Evolutionary conservation across 2,113 vertebrate species (phyloP).

Genomic region (Microtus richardsoni): DNA sequence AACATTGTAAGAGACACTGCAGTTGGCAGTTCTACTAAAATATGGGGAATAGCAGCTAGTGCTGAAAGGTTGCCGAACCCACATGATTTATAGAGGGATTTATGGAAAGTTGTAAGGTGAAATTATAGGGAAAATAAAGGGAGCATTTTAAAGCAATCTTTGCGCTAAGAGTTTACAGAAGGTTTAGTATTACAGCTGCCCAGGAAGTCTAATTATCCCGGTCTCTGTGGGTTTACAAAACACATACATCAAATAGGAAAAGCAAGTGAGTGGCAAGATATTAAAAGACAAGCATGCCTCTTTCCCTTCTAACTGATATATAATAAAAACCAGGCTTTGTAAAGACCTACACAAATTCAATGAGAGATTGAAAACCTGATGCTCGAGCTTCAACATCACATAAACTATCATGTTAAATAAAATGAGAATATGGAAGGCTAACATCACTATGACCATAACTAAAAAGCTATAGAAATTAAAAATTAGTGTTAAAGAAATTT

Average conservation of each 20-base stretch:
- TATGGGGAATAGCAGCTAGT: not conserved
- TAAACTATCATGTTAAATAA: constrained; percentile 59
- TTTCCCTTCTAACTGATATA: constrained; percentile 30
- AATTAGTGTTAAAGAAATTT: constrained; percentile 60
- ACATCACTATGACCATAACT: not conserved
- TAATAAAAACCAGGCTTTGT: not conserved
- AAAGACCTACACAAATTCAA: constrained; percentile 61
- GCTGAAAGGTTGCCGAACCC: constrained; percentile 4
- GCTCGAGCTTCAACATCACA: constrained; percentile 18
- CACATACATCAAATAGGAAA: not conserved
- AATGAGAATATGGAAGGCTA: not conserved
- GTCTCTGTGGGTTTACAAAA: constrained; percentile 51
- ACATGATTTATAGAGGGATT: constrained; percentile 21
- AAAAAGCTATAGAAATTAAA: constrained; percentile 51
- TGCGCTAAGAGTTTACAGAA: constrained; percentile 51
- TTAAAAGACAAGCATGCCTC: constrained; percentile 36
- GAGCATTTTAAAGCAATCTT: constrained; percentile 63
- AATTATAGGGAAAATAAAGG: constrained; percentile 69
- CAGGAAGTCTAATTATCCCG: constrained; percentile 72
- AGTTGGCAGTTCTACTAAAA: constrained; percentile 12
- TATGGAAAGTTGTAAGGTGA: constrained; percentile 32
- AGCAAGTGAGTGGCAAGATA: constrained; percentile 38
- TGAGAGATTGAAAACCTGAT: constrained; percentile 60
- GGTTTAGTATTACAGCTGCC: constrained; percentile 56
- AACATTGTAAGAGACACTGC: constrained; percentile 35